These are phyloP conservation scores for Campoplex nolae DNA, from an alignment of 2,888 invertebrate species.

Conservation along the genomic window DNA sequence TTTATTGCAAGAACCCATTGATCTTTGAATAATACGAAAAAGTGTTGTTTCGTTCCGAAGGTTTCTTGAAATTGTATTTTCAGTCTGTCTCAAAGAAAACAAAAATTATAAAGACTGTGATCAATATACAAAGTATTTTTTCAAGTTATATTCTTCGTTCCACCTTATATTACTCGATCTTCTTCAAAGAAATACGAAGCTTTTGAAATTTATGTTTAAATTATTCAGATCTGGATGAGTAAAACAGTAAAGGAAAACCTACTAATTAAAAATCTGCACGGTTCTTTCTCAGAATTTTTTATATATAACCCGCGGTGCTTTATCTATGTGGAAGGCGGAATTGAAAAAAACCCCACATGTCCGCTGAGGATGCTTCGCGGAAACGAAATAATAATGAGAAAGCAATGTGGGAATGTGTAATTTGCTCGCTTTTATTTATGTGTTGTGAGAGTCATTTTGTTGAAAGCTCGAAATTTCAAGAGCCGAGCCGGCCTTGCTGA, in stretches of 20 bases:
- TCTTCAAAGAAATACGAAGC: not conserved
- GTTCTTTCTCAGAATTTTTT: not conserved
- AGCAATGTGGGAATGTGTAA: conserved; percentile 19
- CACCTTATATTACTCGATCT: not conserved
- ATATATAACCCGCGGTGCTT: not conserved
- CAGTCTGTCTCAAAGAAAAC: not conserved
- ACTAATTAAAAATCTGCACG: conserved; percentile 2
- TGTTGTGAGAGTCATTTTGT: conserved; percentile 19
- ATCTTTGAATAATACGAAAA: not conserved
- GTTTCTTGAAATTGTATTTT: not conserved
- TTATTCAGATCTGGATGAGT: not conserved
- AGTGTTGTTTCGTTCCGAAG: not conserved
- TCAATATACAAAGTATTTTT: not conserved
- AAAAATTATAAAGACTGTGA: not conserved
- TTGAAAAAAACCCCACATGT: conserved; percentile 6
- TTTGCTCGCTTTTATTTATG: not conserved
- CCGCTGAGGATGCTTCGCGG: not conserved
- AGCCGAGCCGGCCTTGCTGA: conserved; percentile 2
- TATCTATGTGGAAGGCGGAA: not conserved
- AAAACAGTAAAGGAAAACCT: not conserved
- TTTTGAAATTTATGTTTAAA: not conserved
- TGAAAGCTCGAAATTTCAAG: conserved; percentile 5
- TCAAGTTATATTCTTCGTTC: not conserved
- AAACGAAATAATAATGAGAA: conserved; percentile 16
- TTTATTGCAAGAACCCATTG: not conserved